Evolutionary conservation across 2,113 vertebrate genomes (phyloP), one percentile per base, ranked within the genome.

Genomic region (Regulus satrapa): DNA sequence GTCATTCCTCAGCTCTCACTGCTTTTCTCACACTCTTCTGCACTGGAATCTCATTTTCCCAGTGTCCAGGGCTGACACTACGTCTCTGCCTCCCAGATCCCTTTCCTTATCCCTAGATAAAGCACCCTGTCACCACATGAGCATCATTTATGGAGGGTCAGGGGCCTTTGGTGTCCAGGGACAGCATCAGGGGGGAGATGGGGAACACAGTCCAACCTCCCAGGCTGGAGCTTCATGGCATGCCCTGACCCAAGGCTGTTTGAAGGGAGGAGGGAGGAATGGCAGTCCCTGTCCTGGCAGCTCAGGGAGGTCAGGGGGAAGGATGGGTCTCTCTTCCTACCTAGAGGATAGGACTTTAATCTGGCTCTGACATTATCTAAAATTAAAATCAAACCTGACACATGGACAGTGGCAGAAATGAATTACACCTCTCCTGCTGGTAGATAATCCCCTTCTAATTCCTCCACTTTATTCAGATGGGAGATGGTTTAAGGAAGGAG

Each of bases 311-410:
- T 83, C 52, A 76, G 67, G 59, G 86, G 59, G 63, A 80, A 90
- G 64, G 64, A 75, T 76, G 81, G n/a, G 46, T 20, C 34, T 49
- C 77, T 86, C 87, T 91, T 72, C 81, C 92, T 71, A 74, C 90
- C 83, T 56, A 43, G 59, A 62, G 0, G 73, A 55, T 69, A 93
- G 82, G 40, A 67, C 84, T 97, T 96, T 96, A 97, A 98, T 96
- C 96, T 93, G 73, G 43, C 66, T 92, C 85, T 85, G 97, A 97
- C 97, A 48, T 95, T 98, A 98, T 98, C 98, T 98, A 96, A 98
- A 98, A 98, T 98, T 97, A 97, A 98, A 98, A 98, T 98, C 98
- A 14, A 91, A 94, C 91, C 85, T 98, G 97, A 97, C 96, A 96
- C 58, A 34, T 10, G 82, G 97, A 97, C 91, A 94, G 89, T 95